phyloP scores from a whole-genome alignment of 2,113 vertebrate genomes.

The Camelus dromedarius region DNA sequence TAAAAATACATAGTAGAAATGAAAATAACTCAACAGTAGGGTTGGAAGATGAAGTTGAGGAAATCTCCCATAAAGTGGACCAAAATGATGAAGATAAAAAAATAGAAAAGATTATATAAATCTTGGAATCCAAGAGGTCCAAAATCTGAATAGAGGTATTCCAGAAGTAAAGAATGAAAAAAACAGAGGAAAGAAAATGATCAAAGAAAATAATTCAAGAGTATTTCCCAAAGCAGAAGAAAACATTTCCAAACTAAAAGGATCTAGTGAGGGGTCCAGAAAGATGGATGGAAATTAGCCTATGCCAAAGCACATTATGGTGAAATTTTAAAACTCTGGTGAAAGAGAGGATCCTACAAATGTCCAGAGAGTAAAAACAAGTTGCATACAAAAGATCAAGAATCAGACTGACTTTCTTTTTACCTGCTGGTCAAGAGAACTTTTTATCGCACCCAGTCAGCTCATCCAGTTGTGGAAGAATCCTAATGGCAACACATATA shows the following conservation, averaged over 20 bases:
- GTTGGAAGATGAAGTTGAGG: not conserved
- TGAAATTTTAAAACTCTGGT: conserved; percentile 18
- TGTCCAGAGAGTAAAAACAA: not conserved
- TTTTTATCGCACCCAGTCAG: not conserved
- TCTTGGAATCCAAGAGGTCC: not conserved
- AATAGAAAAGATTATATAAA: not conserved
- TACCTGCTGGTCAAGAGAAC: not conserved
- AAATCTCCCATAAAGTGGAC: not conserved
- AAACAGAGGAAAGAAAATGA: not conserved
- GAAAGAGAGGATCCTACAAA: not conserved
- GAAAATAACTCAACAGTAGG: not conserved
- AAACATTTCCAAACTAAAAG: conserved; percentile 20
- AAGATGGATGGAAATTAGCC: not conserved
- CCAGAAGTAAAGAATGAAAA: not conserved
- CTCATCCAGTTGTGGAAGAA: not conserved
- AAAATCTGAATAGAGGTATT: not conserved
- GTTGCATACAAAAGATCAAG: not conserved
- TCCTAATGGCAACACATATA: not conserved
- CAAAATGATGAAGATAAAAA: not conserved
- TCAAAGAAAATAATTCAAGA: not conserved
- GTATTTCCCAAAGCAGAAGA: not conserved
- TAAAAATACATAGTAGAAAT: not conserved
- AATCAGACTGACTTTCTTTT: conserved; percentile 1
- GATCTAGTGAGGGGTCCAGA: not conserved
- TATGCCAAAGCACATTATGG: not conserved